Base-by-base conservation (phyloP, 2,797 vertebrate genomes). In the Karalla daura region DNA sequence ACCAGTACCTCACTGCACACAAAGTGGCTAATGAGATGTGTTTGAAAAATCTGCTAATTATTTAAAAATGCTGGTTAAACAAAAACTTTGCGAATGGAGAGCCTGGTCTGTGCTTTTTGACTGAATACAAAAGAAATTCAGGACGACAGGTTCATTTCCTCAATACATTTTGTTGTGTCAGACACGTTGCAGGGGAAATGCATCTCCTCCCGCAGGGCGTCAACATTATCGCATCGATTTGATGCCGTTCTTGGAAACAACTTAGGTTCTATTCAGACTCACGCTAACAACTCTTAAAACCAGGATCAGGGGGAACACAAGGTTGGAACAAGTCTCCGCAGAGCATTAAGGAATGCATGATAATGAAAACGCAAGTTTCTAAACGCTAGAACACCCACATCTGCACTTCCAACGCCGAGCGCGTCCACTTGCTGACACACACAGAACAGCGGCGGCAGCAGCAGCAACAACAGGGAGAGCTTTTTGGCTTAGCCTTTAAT, bases 401-500 rank as follows among this genome's bases (percentile, higher is more conserved):
- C 41, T 37, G 25, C 8, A 4, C 23, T 63, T 65, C 45, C 2
- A 13, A 10, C 27, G 47, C 35, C 3, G 4, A 27, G 52, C 55
- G 43, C 61, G 53, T 56, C 47, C 40, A 53, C 56, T 50, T 24
- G 21, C 60, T 63, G 32, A 20, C 27, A 50, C 44, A 32, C 39
- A 50, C 36, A 69, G n/a, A 73, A 40, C 43, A 59, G 59, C 55
- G 39, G 59, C 41, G 61, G 44, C 63, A 70, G 59, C 55, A 41
- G 59, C 41, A 63, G 44, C 63, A 70, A 72, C 62, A 83, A 70
- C 36, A 52, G 27, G 10, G 54, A 71, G 77, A 64, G 76, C 68
- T 65, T 67, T 63, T 70, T 83, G 77, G 76, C 82, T 76, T 65
- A 68, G 74, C 52, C 67, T 83, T 88, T 88, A 91, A 90, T 90